Base-by-base conservation (phyloP, 2,888 invertebrate genomes). In the Julus scanicus region DNA sequence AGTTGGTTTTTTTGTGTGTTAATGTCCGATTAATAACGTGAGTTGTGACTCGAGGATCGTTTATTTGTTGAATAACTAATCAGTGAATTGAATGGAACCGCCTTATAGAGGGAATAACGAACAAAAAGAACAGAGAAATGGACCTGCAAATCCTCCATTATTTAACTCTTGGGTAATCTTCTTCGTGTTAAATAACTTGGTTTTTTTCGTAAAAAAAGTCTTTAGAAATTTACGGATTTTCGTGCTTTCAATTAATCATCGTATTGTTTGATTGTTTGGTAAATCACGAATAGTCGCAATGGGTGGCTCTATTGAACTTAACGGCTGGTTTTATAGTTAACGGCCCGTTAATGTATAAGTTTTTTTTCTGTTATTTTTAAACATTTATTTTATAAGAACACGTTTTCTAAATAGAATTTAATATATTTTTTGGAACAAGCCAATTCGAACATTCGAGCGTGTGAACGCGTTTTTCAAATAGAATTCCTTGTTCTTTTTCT, bases 221-320 rank as follows among this genome's bases (percentile, higher is more conserved):
- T n/a, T 63, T 17, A n/a, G 53, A 17, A 13, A 53, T 53, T 53
- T 53, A 3, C 53, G 53, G 53, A 53, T 53, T 53, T 53, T 11
- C 53, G 53, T 17, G 6, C n/a, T n/a, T n/a, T 63, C 63, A 63
- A 63, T 63, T 63, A 63, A 63, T 63, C 63, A 63, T n/a, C 2
- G 53, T 53, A 44, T 53, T 53, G 15, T 11, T 63, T 63, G 63
- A n/a, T 63, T 63, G 63, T 63, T 6, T 63, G n/a, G 5, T 5
- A 17, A 63, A 63, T 17, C 63, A 63, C 63, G 63, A 63, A 63
- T n/a, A 63, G n/a, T 63, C 63, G 63, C n/a, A 63, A n/a, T 63
- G 63, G 63, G 63, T 63, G 63, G 63, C 3, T 63, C 53, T 8
- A 48, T 9, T 9, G 48, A 48, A 48, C 48, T 48, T 48, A 48